phyloP scores from a whole-genome alignment of 2,113 vertebrate genomes.

The Protobothrops flavoviridis region DNA sequence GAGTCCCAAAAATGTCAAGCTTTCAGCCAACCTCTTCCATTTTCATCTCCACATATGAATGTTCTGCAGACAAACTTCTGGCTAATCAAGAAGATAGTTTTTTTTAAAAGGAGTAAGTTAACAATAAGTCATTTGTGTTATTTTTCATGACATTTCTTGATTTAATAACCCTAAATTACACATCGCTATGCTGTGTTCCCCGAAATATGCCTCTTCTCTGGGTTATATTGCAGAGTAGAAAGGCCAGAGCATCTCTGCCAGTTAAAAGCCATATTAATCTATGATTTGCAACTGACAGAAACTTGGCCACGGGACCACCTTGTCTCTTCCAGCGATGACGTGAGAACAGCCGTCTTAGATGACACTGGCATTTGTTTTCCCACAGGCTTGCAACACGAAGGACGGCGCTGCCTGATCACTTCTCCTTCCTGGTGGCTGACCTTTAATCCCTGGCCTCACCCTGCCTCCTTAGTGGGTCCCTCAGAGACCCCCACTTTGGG shows the following conservation, averaged over 20 bases:
- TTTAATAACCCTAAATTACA: neutral
- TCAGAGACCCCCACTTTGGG: neutral
- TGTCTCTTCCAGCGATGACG: neutral
- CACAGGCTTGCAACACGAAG: neutral
- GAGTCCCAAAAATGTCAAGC: neutral
- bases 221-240: neutral
- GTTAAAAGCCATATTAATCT: neutral
- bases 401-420: slow-evolving; percentile 10
- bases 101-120: neutral
- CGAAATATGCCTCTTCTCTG: neutral
- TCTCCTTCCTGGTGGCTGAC: slow-evolving; percentile 22
- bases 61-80: neutral
- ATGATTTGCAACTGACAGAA: neutral
- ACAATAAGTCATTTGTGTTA: neutral
- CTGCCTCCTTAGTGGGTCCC: neutral
- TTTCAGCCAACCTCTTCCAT: neutral
- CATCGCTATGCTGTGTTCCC: rapidly evolving
- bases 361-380: slow-evolving; percentile 7
- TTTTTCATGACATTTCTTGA: neutral
- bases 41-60: neutral
- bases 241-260: neutral
- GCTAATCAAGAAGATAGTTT: neutral
- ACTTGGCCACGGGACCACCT: neutral
- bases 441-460: neutral
- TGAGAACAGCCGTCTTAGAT: slow-evolving; percentile 13